Percentiles rank a stretch among this genome's conserved stretches.
Evolutionary conservation across 2,888 invertebrate species (phyloP).

Genomic region (Patella depressa): DNA sequence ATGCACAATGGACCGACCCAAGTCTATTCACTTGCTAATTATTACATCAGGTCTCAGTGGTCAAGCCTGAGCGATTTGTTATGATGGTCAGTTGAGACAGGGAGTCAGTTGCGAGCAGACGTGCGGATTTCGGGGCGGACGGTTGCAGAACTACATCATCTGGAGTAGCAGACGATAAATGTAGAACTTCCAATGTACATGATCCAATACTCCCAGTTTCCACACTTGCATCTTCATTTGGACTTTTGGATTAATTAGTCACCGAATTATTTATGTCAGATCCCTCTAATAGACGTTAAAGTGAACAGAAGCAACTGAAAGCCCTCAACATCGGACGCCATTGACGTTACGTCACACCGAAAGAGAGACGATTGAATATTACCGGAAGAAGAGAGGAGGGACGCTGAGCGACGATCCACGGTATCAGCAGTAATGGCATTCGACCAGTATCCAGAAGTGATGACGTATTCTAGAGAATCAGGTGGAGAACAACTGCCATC

Average conservation of each 20-base stretch:
- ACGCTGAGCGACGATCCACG: too few relatives aligned
- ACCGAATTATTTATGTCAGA: not conserved
- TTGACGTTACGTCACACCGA: too few relatives aligned
- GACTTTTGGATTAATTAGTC: too few relatives aligned
- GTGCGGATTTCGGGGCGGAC: not conserved
- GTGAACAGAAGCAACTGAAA: not conserved
- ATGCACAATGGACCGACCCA: not conserved
- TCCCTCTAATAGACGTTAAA: not conserved
- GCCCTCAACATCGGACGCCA: not conserved
- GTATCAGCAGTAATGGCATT: too few relatives aligned
- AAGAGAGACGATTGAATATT: too few relatives aligned
- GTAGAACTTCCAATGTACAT: slow-evolving; percentile 1
- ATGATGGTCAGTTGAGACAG: not conserved
- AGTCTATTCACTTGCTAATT: slow-evolving; percentile 7
- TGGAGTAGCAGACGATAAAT: slow-evolving; percentile 4
- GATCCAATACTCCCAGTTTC: not conserved
- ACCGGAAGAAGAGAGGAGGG: too few relatives aligned
- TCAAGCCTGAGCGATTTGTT: not conserved
- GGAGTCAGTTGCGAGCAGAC: not conserved
- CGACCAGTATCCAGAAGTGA: too few relatives aligned
- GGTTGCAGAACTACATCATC: slow-evolving; percentile 1
- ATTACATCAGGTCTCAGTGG: slow-evolving; percentile 3
- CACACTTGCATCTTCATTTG: too few relatives aligned
- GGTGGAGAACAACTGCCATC: too few relatives aligned
- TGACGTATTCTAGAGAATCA: too few relatives aligned